These are phyloP conservation scores for Parotocinclus haroldoi DNA, from an alignment of 2,797 vertebrate species.

Conservation along the genomic window DNA sequence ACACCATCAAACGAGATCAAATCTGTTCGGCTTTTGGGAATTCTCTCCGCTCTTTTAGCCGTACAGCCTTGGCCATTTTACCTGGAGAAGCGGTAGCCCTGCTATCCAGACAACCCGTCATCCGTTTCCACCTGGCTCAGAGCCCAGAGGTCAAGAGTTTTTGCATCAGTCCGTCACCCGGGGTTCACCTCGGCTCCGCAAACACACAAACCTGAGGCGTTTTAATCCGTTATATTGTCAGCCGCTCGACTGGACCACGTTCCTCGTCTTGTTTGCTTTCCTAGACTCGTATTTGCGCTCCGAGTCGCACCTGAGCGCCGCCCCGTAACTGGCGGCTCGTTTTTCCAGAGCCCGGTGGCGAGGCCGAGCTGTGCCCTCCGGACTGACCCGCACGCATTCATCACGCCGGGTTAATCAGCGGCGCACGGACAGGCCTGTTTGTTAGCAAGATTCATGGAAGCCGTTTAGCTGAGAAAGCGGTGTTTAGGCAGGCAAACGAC, in stretches of 20 bases:
- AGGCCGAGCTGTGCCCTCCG: slow-evolving; percentile 55
- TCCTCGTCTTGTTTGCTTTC: slow-evolving; percentile 56
- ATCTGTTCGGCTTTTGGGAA: no score
- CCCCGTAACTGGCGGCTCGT: slow-evolving; percentile 57
- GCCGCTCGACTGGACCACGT: neutral
- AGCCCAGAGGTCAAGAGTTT: slow-evolving; percentile 7
- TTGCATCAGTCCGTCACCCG: slow-evolving; percentile 25
- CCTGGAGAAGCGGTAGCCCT: neutral
- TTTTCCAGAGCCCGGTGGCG: slow-evolving; percentile 58
- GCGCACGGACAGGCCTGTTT: slow-evolving; percentile 48
- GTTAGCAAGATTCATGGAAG: slow-evolving; percentile 55
- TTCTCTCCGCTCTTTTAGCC: neutral
- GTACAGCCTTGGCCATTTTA: no score
- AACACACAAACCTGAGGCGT: slow-evolving; percentile 12
- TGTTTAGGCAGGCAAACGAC: slow-evolving; percentile 1
- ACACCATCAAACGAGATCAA: slow-evolving; percentile 2
- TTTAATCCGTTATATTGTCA: slow-evolving; percentile 38
- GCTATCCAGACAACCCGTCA: slow-evolving; percentile 1
- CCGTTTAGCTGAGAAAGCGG: slow-evolving; percentile 26
- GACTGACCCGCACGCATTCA: slow-evolving; percentile 63
- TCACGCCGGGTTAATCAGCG: slow-evolving; percentile 67
- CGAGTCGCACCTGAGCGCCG: slow-evolving; percentile 60
- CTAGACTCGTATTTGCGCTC: slow-evolving; percentile 62
- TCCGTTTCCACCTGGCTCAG: neutral
- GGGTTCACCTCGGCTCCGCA: neutral